These are phyloP conservation scores for Caenorhabditis virilis DNA, from an alignment of 2,888 invertebrate species.

Conservation along the genomic window DNA sequence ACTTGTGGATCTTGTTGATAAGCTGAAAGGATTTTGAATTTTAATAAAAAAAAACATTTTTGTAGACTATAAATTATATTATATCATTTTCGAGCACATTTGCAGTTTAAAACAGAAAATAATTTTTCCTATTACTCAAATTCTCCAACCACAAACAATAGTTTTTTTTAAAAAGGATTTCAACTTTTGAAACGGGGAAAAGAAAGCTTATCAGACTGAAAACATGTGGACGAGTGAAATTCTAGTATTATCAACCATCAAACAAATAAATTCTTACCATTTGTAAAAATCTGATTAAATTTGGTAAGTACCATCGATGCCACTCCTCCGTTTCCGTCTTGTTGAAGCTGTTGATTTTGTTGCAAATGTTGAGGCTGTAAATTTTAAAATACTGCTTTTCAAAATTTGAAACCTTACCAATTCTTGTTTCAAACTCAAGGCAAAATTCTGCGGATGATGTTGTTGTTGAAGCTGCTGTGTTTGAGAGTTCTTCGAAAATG, in stretches of 20 bases:
- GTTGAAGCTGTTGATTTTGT: slow-evolving; percentile 12
- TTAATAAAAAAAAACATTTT: background rate
- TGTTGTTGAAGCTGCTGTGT: slow-evolving; percentile 7
- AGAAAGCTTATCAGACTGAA: too few species aligned
- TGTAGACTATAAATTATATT: too few species aligned
- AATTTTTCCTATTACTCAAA: too few species aligned
- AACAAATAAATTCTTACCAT: too few species aligned
- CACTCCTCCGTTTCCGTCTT: slow-evolving; percentile 6
- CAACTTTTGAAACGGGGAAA: too few species aligned
- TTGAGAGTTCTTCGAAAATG: slow-evolving; percentile 12
- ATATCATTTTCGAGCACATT: background rate
- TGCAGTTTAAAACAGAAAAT: background rate
- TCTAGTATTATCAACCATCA: too few species aligned
- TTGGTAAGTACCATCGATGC: slow-evolving; percentile 9
- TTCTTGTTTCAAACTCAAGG: slow-evolving; percentile 3
- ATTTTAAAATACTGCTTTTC: slow-evolving; percentile 1
- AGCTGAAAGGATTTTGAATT: slow-evolving; percentile 1
- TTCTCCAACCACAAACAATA: too few species aligned
- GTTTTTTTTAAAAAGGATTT: too few species aligned
- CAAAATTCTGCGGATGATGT: background rate
- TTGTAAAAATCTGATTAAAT: slow-evolving; percentile 8
- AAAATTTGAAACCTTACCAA: background rate
- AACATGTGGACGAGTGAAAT: too few species aligned
- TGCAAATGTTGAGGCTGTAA: background rate
- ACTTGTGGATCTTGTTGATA: slow-evolving; percentile 6